Evolutionary conservation across 2,797 vertebrate species (phyloP), one percentile per base, ranked within the genome.

Genomic region (Mus caroli): DNA sequence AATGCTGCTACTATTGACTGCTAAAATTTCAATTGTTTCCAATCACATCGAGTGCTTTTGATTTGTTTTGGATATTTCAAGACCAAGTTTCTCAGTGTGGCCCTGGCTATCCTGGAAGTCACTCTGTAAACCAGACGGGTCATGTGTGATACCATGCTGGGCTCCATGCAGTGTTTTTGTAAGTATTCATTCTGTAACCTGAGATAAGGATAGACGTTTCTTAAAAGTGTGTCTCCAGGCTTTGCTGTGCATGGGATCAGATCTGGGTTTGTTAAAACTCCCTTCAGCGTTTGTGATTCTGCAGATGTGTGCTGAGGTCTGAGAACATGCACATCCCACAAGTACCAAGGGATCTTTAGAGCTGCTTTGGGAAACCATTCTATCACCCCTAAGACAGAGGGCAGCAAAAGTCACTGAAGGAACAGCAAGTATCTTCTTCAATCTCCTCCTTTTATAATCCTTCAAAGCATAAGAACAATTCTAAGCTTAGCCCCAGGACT

Each of bases 301-400:
- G 40, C 56, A 88, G 24, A 17, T 69, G 71, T 94, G 46, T 60
- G 37, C 50, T 64, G 34, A 91, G 17, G 62, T 40, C 96, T 73
- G 64, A 91, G 60, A 78, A 79, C 77, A 22, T 73, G 60, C 31
- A 78, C 88, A 96, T 95, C 69, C 79, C 82, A 90, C 46, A 92
- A 60, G n/a, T 77, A 79, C 19, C 40, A 50, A 22, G 14, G n/a
- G 62, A 64, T 50, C 91, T 43, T 37, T 60, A 37, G 50, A 50
- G 40, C 77, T 76, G 24, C 60, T 91, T n/a, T 90, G 88, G 60
- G 34, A 67, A 62, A 34, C 6, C 28, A 60, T 7, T 5, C 28
- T n/a, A 26, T 13, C 64, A 28, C 88, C 50, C 8, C 40, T 28
- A 37, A 1, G 22, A 34, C 56, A 77, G 14, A 60, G 24, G 28